phyloP scores from a whole-genome alignment of 2,113 vertebrate genomes.

The Calypte anna region DNA sequence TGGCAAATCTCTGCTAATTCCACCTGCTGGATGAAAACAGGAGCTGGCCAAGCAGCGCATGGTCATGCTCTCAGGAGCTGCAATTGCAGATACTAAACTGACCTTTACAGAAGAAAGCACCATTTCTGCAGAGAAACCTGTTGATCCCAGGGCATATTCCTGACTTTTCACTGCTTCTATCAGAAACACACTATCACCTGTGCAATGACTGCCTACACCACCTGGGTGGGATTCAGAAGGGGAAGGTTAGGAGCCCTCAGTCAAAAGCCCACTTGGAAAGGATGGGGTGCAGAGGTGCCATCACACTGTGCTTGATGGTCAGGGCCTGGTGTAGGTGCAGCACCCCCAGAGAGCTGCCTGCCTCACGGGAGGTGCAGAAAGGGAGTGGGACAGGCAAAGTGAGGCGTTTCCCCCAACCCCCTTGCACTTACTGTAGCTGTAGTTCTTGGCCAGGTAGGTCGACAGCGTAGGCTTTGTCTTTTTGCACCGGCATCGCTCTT shows the following conservation, averaged over 20 bases:
- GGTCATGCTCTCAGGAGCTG: rapidly evolving
- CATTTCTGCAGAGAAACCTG: background rate
- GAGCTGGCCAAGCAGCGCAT: background rate
- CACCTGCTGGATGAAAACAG: background rate
- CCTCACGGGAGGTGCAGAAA: rapidly evolving
- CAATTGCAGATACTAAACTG: background rate
- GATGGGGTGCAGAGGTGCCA: rapidly evolving
- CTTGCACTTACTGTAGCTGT: constrained; percentile 82
- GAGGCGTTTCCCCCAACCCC: background rate
- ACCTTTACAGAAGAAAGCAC: background rate
- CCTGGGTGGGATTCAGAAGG: background rate
- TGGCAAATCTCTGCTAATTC: background rate
- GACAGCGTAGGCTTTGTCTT: constrained; percentile 82
- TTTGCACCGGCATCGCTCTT: constrained; percentile 83
- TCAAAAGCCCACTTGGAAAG: background rate
- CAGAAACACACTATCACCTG: background rate
- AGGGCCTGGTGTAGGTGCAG: background rate
- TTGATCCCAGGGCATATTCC: background rate
- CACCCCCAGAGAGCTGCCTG: background rate
- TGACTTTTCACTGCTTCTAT: background rate
- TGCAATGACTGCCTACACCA: rapidly evolving
- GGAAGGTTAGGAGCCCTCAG: rapidly evolving
- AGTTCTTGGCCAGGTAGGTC: constrained; percentile 83
- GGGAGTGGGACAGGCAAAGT: rapidly evolving
- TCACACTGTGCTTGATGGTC: background rate